Base-by-base conservation (phyloP, 2,888 invertebrate species). In the Eledona agricola region DNA sequence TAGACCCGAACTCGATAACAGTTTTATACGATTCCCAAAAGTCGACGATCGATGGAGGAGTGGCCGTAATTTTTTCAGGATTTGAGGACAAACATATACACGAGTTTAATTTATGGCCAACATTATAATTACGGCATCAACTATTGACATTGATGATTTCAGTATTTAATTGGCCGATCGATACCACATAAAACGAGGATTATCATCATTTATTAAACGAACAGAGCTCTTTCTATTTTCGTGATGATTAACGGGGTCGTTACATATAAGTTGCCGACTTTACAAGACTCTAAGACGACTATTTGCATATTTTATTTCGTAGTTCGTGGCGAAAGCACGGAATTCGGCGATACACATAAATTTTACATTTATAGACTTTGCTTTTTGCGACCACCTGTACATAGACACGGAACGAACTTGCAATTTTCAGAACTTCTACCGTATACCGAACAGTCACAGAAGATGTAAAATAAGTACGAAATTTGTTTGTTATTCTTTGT, bases 321-420 rank as follows among this genome's bases (percentile, higher is more conserved):
- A 42, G 12, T n/a, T n/a, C n/a, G n/a, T 5, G 5, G 12, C 23
- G 26, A 42, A 34, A 51, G 61, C 63, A 62, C 63, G 61, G 57
- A 58, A 63, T 55, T 43, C 42, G 31, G 50, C 50, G 59, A 63
- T 63, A 55, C 53, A 63, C 63, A 63, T 63, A 61, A 61, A 63
- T 63, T 58, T 57, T 49, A 54, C 55, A 59, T 57, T 58, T 61
- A 60, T 60, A 11, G 13, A 23, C 15, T 37, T n/a, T n/a, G n/a
- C n/a, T n/a, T n/a, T n/a, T 37, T 2, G 23, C 7, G 37, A 10
- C 7, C 29, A 29, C 11, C 11, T 11, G 7, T 26, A 1, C 4
- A 26, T 6, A 5, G 9, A 2, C 4, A 19, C 19, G n/a, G n/a
- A n/a, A n/a, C n/a, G n/a, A n/a, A n/a, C n/a, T n/a, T n/a, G n/a